Conservation (phyloP, 1,140 invertebrate species). For the Heliconius himera region DNA sequence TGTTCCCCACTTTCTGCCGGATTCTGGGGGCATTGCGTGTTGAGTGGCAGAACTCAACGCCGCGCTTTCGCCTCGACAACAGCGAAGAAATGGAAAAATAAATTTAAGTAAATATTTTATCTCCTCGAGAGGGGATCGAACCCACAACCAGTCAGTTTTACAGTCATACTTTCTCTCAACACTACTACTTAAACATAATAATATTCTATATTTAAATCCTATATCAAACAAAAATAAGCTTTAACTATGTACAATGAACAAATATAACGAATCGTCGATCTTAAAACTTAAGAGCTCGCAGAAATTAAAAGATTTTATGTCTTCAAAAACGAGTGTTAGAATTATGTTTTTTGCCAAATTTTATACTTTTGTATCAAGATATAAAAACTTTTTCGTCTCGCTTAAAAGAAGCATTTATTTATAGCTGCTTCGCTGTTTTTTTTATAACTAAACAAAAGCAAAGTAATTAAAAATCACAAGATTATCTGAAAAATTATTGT, state of each 20-base stretch:
- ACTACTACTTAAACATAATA: neutral
- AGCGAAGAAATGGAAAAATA: too few species aligned
- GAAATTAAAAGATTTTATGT: slow-evolving; percentile 17
- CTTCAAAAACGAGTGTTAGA: slow-evolving; percentile 4
- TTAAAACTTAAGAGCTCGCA: neutral
- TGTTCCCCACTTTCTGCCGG: too few species aligned
- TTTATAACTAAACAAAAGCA: neutral
- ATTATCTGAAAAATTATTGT: neutral
- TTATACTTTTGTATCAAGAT: slow-evolving; percentile 5
- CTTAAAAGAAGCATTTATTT: slow-evolving; percentile 12
- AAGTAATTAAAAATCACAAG: neutral
- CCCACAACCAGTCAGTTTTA: too few species aligned
- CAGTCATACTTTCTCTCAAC: too few species aligned
- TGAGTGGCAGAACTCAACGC: too few species aligned
- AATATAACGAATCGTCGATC: slow-evolving; percentile 1
- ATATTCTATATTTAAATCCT: neutral
- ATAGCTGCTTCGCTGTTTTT: neutral
- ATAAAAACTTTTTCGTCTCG: slow-evolving; percentile 14
- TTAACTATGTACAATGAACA: neutral
- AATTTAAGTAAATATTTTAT: too few species aligned
- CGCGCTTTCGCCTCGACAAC: too few species aligned
- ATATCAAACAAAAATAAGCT: neutral
- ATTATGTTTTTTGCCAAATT: neutral
- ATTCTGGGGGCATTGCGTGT: too few species aligned
- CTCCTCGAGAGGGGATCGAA: too few species aligned